Percentiles rank a stretch among this genome's conserved stretches.
Evolutionary conservation across 2,888 invertebrate species (phyloP).

Genomic region (Harpagoxenus sublaevis): DNA sequence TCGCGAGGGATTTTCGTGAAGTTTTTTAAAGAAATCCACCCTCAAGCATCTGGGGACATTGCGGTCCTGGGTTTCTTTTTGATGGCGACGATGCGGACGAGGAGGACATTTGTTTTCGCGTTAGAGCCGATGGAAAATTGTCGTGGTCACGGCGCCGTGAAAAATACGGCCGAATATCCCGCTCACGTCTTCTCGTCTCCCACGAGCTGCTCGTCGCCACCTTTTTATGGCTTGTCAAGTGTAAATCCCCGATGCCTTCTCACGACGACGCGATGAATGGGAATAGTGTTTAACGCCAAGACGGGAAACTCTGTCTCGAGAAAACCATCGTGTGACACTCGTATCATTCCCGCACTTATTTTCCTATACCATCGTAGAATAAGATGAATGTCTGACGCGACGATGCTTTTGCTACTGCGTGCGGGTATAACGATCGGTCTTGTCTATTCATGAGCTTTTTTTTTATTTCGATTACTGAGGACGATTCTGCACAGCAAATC

Average conservation of each 20-base stretch:
- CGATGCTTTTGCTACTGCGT: not conserved
- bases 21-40: constrained; percentile 9
- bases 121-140: constrained; percentile 71
- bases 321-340: constrained; percentile 30
- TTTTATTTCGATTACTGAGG: not conserved
- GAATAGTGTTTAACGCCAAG: constrained; percentile 55
- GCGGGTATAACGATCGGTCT: constrained; percentile 11
- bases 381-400: constrained; percentile 29
- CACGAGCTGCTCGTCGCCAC: constrained; percentile 37
- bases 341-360: constrained; percentile 46
- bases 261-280: constrained; percentile 40
- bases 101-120: constrained; percentile 73
- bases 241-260: constrained; percentile 52
- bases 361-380: constrained; percentile 20
- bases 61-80: constrained; percentile 19
- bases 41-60: constrained; percentile 4
- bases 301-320: constrained; percentile 31
- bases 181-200: constrained; percentile 50
- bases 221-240: constrained; percentile 48
- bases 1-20: not conserved
- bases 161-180: constrained; percentile 65
- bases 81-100: constrained; percentile 40
- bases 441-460: constrained; percentile 36
- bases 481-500: not conserved
- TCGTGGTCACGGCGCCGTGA: constrained; percentile 59